These are phyloP conservation scores for Ciconia boyciana DNA, from an alignment of 2,113 vertebrate genomes.

Conservation along the genomic window DNA sequence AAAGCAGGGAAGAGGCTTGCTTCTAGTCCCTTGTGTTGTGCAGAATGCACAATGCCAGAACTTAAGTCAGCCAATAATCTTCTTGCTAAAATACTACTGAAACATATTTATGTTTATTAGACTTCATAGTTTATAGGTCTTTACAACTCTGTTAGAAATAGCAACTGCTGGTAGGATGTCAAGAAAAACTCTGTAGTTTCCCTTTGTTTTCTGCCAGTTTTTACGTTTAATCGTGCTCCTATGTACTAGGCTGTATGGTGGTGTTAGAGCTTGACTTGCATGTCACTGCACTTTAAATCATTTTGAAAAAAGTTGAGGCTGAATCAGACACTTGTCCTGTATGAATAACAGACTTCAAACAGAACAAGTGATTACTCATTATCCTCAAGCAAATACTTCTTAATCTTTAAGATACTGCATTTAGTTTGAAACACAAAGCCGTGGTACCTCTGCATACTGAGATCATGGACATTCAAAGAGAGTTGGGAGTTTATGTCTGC, in stretches of 20 bases:
- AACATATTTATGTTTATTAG: neutral
- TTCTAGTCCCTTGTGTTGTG: neutral
- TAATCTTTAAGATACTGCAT: neutral
- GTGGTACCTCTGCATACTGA: neutral
- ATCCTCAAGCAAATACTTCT: neutral
- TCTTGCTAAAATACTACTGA: neutral
- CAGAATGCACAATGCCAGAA: neutral
- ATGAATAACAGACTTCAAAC: neutral
- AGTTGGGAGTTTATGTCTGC: neutral
- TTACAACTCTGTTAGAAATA: neutral
- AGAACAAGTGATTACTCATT: neutral
- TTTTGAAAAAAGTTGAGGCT: neutral
- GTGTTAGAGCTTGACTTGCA: neutral
- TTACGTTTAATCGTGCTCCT: neutral
- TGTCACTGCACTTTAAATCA: neutral
- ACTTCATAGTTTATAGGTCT: neutral
- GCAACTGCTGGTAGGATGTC: neutral
- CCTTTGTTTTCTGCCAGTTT: neutral
- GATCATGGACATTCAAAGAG: neutral
- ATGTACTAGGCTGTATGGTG: fast-evolving
- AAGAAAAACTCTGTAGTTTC: neutral
- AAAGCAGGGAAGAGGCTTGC: neutral
- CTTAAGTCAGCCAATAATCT: neutral
- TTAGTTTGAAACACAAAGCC: neutral
- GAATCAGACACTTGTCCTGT: neutral